Conservation (phyloP, 1,140 invertebrate species). For the Drosophila melanogaster region DNA sequence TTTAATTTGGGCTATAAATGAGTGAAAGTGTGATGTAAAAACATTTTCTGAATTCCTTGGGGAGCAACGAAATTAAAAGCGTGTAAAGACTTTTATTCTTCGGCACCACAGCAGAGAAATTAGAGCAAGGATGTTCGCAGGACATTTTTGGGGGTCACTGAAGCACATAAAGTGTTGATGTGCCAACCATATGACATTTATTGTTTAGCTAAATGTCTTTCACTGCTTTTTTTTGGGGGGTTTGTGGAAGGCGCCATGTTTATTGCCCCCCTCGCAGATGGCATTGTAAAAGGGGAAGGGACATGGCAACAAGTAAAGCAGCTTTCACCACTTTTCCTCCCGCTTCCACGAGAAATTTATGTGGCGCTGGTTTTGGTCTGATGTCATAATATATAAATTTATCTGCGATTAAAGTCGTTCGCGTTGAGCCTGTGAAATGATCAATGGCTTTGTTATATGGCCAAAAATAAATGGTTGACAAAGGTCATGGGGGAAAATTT, state of each 20-base stretch:
- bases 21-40: conserved; percentile 27
- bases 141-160: conserved; percentile 17
- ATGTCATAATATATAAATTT: conserved; percentile 59
- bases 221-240: conserved; percentile 10
- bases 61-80: conserved; percentile 69
- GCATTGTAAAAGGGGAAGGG: conserved; percentile 38
- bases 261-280: conserved; percentile 69
- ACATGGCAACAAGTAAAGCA: conserved; percentile 57
- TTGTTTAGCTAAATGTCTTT: conserved; percentile 59
- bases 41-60: conserved; percentile 64
- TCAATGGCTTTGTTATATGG: conserved; percentile 54
- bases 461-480: conserved; percentile 45
- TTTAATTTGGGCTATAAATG: conserved; percentile 53
- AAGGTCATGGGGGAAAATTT: conserved; percentile 14
- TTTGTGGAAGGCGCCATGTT: conserved; percentile 43
- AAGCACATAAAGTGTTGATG: conserved; percentile 79
- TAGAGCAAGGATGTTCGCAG: conserved; percentile 19
- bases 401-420: conserved; percentile 49
- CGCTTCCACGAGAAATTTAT: conserved; percentile 35
- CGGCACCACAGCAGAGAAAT: conserved; percentile 7
- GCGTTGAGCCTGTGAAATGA: conserved; percentile 41
- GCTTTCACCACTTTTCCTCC: conserved; percentile 5
- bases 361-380: conserved; percentile 13
- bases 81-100: conserved; percentile 76
- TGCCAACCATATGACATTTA: conserved; percentile 80